Evolutionary conservation across 2,113 vertebrate species (phyloP), one percentile per base, ranked within the genome.

Genomic region (Muntiacus reevesi): DNA sequence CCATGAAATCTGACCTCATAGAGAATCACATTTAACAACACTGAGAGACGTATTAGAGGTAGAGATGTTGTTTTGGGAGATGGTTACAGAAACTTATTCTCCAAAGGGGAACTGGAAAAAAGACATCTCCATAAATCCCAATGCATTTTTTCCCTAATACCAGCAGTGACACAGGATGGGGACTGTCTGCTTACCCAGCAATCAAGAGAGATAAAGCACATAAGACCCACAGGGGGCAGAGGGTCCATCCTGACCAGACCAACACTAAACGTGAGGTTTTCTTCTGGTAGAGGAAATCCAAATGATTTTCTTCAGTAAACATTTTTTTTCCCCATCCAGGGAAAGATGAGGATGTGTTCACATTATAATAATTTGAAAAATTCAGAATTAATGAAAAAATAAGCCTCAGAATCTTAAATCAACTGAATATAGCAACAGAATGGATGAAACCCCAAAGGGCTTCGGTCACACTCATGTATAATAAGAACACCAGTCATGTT

Each of bases 361-460:
- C 12, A 93, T 90, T 40, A 88, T 60, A 90, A 95, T 83, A 40
- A 60, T 91, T 98, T 82, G 45, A 79, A 95, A 98, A 98, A 74
- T 87, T 98, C 94, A 98, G 95, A 86, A 96, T 93, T 98, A 98
- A 95, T 60, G 54, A 98, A 98, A 98, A 95, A 97, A 96, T 97
- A 97, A 98, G 71, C 84, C 78, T 55, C 47, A 71, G 96, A 84
- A 95, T 93, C 97, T 98, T 89, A 74, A 93, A 87, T 94, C 90
- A 94, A 92, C 81, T 67, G 36, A 97, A 88, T 6, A 74, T 27
- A 92, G 47, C 45, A 50, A 60, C 17, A 36, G 82, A 91, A 88
- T 64, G 23, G 60, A 91, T 59, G 78, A 54, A 89, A 67, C 28
- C 87, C 62, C 98, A 55, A 91, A 96, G 93, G 30, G 47, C 76